A percentile compares a stretch with the other conserved stretches of the same genome.
Conservation (phyloP, 2,797 vertebrate species). For the Xiphorhynchus erythropygius region DNA sequence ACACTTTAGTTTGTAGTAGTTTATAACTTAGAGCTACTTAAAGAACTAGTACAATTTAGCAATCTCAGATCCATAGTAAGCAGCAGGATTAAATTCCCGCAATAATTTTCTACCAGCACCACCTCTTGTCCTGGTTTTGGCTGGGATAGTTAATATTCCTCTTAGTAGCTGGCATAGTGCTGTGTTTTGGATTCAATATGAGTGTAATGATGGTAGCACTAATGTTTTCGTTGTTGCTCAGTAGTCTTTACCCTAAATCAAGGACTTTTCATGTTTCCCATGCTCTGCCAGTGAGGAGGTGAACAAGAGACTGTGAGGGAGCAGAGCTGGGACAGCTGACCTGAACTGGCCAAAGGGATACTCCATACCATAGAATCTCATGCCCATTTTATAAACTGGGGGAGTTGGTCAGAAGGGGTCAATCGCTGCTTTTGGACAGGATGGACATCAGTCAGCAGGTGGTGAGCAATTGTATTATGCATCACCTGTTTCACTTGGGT, state of each 20-base stretch:
- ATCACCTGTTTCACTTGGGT: not conserved
- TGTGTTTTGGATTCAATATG: not conserved
- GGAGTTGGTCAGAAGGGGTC: not conserved
- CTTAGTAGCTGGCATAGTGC: not conserved
- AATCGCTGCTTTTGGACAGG: too few relatives aligned
- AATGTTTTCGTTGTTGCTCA: not conserved
- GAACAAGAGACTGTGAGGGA: not conserved
- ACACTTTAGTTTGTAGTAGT: not conserved
- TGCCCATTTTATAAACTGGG: not conserved
- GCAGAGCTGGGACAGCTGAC: not conserved
- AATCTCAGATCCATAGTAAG: not conserved
- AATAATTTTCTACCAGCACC: not conserved
- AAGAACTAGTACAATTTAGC: not conserved
- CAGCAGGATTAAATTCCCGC: not conserved
- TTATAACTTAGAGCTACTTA: not conserved
- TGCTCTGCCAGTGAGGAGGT: not conserved
- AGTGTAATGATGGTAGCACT: not conserved
- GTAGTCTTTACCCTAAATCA: not conserved
- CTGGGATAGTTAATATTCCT: not conserved
- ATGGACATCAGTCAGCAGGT: not conserved
- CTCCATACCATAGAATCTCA: not conserved
- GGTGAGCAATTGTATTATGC: not conserved
- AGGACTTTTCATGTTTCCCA: accelerated
- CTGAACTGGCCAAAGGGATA: not conserved
- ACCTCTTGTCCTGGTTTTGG: not conserved